Percentiles rank a stretch among this genome's conserved stretches.
Conservation (phyloP, 1,140 invertebrate species). For the Drosophila oshimai region DNA sequence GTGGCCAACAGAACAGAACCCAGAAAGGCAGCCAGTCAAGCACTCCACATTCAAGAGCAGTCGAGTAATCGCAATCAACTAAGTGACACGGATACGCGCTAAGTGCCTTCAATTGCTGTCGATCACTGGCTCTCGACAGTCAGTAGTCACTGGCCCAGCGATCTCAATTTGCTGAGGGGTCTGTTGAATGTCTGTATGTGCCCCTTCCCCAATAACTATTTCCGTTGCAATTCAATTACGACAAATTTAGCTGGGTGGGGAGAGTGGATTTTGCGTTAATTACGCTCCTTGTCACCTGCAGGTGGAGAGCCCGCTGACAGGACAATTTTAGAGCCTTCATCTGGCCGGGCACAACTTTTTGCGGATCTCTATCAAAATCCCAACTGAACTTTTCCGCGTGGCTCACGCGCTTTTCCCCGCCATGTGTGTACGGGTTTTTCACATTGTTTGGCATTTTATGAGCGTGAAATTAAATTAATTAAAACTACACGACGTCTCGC, state of each 20-base stretch:
- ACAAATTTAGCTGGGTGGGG: constrained; percentile 8
- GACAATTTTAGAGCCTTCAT: constrained; percentile 24
- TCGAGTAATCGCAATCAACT: constrained; percentile 46
- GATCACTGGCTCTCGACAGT: constrained; percentile 9
- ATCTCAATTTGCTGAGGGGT: not conserved
- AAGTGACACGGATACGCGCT: constrained; percentile 44
- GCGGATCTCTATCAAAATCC: constrained; percentile 24
- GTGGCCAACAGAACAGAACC: constrained; percentile 22
- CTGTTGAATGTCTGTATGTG: not conserved
- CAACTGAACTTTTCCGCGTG: not conserved
- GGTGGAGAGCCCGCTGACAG: constrained; percentile 23
- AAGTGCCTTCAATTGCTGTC: constrained; percentile 48
- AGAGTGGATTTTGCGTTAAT: constrained; percentile 24
- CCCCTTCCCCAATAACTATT: constrained; percentile 19
- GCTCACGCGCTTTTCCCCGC: constrained; percentile 2
- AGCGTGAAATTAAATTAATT: constrained; percentile 77
- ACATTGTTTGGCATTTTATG: constrained; percentile 71
- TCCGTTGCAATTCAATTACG: constrained; percentile 53
- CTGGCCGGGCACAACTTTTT: constrained; percentile 11
- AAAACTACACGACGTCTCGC: constrained; percentile 53
- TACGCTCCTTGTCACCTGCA: constrained; percentile 46
- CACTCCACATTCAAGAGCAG: constrained; percentile 1
- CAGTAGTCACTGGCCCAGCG: not conserved
- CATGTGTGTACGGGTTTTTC: constrained; percentile 40
- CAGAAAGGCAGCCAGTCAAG: constrained; percentile 25